A percentile compares a stretch with the other conserved stretches of the same genome.
Evolutionary conservation across 2,113 vertebrate species (phyloP).

Genomic region (Fregata magnificens): DNA sequence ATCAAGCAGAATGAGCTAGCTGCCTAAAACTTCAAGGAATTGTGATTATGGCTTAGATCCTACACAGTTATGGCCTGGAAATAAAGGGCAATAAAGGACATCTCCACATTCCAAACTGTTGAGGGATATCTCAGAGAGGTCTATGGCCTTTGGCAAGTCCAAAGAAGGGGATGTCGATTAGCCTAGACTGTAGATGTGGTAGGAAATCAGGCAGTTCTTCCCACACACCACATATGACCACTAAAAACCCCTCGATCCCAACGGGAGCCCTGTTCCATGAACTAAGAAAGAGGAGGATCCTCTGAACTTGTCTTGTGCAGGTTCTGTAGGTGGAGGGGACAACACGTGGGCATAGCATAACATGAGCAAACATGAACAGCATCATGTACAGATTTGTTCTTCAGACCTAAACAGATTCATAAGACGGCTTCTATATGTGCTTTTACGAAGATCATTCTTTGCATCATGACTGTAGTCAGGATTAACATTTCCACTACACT

Average conservation of each 20-base stretch:
- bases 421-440: fast-evolving
- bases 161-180: not conserved
- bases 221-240: not conserved
- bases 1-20: not conserved
- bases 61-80: not conserved
- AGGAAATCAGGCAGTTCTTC: not conserved
- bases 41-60: not conserved
- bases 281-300: not conserved
- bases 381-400: not conserved
- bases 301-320: not conserved
- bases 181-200: not conserved
- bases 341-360: not conserved
- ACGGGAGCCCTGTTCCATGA: not conserved
- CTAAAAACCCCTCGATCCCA: not conserved
- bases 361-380: not conserved
- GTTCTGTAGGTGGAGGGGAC: not conserved
- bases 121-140: not conserved
- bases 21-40: not conserved
- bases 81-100: not conserved
- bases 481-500: not conserved
- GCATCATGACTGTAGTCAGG: not conserved
- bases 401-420: not conserved
- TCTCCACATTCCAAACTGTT: not conserved
- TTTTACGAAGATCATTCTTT: not conserved
- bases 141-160: not conserved